A percentile compares a stretch with the other conserved stretches of the same genome.
Conservation (phyloP, 2,113 vertebrate species). For the Melanerpes aurifrons region DNA sequence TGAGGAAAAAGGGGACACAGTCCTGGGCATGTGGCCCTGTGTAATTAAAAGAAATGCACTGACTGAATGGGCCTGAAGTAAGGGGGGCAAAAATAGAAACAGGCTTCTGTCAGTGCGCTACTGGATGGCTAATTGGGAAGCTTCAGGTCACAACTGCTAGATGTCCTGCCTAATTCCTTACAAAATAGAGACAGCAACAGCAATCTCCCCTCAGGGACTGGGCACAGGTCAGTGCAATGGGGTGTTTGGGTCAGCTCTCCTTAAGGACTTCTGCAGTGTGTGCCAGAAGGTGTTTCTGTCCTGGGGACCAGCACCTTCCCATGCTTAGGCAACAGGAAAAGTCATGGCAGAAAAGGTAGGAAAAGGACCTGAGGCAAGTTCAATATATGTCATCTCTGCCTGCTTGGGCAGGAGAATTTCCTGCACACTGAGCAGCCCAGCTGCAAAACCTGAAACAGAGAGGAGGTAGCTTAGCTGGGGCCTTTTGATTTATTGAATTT, state of each 20-base stretch:
- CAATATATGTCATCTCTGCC: background rate
- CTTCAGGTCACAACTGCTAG: background rate
- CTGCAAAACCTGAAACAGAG: background rate
- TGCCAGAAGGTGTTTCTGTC: background rate
- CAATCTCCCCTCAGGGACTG: accelerated
- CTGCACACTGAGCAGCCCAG: background rate
- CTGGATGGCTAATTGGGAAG: slow-evolving; percentile 31
- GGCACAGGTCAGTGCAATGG: background rate
- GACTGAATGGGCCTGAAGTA: slow-evolving; percentile 33
- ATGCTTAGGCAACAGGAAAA: background rate
- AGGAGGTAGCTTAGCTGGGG: background rate
- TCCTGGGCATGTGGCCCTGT: background rate
- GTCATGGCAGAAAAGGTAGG: background rate
- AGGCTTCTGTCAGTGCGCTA: background rate
- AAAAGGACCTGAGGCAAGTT: background rate
- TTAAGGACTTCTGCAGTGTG: accelerated
- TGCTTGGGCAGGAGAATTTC: background rate
- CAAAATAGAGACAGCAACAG: background rate
- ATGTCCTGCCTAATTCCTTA: background rate
- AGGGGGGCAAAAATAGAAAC: slow-evolving; percentile 40
- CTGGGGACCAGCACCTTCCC: background rate
- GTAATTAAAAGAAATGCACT: slow-evolving; percentile 3
- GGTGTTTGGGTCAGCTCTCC: accelerated
- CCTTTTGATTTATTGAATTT: background rate
- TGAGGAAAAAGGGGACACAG: background rate